Evolutionary conservation across 2,888 invertebrate genomes (phyloP).

Genomic region (Dorcus hopei): DNA sequence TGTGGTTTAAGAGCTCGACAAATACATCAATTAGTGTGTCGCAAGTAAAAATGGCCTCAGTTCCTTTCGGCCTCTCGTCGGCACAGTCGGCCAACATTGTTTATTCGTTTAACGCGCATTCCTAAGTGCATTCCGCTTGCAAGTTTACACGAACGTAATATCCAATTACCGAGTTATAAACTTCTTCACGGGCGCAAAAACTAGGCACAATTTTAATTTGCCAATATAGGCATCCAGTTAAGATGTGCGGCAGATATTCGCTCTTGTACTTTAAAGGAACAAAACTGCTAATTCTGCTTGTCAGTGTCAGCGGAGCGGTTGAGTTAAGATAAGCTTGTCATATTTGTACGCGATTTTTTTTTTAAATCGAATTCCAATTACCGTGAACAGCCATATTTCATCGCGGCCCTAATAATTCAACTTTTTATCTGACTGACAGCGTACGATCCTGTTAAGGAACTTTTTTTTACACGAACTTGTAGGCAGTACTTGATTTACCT

Average conservation of each 20-base stretch:
- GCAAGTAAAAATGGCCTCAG: conserved; percentile 7
- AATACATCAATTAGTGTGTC: conserved; percentile 14
- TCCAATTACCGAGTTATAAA: conserved; percentile 44
- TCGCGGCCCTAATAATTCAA: conserved; percentile 15
- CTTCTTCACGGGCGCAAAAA: conserved; percentile 32
- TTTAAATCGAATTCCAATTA: conserved; percentile 9
- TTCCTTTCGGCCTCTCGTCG: conserved; percentile 12
- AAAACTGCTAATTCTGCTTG: conserved; percentile 20
- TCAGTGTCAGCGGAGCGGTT: conserved; percentile 15
- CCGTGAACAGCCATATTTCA: conserved; percentile 17
- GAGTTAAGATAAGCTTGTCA: not conserved
- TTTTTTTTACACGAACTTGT: not conserved
- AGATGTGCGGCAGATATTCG: conserved; percentile 21
- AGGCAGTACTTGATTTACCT: not conserved
- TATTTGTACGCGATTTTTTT: conserved; percentile 5
- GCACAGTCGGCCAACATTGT: conserved; percentile 22
- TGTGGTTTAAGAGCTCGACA: conserved; percentile 6
- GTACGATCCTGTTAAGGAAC: not conserved
- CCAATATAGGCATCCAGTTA: conserved; percentile 20
- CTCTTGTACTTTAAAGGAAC: conserved; percentile 16
- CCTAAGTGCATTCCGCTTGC: conserved; percentile 42
- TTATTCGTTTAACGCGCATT: conserved; percentile 40
- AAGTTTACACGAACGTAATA: conserved; percentile 46
- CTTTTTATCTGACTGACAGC: conserved; percentile 11
- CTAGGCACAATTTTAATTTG: conserved; percentile 36